These are phyloP conservation scores for Madoqua kirkii DNA, from an alignment of 2,113 vertebrate genomes.

Conservation along the genomic window DNA sequence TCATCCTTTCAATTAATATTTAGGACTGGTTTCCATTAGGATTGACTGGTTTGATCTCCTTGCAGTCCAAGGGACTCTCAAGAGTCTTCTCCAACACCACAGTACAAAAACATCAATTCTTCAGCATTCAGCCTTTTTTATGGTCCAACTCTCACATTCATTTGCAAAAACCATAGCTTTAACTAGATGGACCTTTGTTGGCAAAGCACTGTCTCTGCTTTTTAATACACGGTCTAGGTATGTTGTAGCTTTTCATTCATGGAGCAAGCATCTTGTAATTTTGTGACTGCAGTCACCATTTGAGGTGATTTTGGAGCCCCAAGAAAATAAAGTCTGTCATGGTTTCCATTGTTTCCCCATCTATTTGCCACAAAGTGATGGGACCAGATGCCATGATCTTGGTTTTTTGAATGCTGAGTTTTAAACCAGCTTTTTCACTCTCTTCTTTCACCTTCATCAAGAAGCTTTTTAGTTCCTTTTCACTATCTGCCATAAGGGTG, in stretches of 20 bases:
- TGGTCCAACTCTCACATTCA: not conserved
- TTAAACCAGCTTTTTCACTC: not conserved
- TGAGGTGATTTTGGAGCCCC: not conserved
- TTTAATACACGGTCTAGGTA: not conserved
- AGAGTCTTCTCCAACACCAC: not conserved
- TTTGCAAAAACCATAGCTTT: not conserved
- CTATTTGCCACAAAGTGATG: not conserved
- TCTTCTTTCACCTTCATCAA: not conserved
- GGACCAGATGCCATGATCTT: not conserved
- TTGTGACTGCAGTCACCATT: not conserved
- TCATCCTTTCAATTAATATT: not conserved
- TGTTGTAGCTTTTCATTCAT: not conserved
- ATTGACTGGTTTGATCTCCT: not conserved
- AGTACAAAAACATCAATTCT: not conserved
- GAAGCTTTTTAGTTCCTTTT: not conserved
- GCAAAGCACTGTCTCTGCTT: not conserved
- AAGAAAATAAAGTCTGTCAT: not conserved
- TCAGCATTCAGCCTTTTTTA: not conserved
- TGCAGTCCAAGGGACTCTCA: not conserved
- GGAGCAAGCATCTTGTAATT: not conserved
- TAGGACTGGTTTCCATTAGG: not conserved
- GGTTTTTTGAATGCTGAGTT: not conserved
- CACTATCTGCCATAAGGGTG: not conserved
- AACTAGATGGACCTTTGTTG: not conserved
- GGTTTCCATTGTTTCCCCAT: not conserved